Conservation (phyloP, 1,140 invertebrate genomes). For the Stegodyphus dumicola region DNA sequence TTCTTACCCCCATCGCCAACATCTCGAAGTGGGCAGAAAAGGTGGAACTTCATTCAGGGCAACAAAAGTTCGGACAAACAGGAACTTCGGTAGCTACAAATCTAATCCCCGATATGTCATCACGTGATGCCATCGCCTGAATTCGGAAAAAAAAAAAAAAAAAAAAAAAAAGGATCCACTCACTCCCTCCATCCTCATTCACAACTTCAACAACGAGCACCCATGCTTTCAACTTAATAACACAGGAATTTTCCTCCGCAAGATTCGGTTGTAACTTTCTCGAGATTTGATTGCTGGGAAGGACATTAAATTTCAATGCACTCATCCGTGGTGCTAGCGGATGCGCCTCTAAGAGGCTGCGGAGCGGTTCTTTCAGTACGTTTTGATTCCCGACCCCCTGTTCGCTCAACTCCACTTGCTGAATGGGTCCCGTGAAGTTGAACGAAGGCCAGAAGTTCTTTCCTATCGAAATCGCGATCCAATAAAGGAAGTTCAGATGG, state of each 20-base stretch:
- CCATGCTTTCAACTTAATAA: constrained; percentile 24
- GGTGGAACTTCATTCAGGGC: not conserved
- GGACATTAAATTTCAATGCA: constrained; percentile 34
- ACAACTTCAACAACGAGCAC: not conserved
- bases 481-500: too few species aligned
- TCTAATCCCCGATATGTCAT: constrained; percentile 7
- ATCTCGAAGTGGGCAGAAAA: not conserved
- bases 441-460: too few species aligned
- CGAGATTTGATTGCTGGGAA: constrained; percentile 23
- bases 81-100: not conserved
- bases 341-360: constrained; percentile 1
- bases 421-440: too few species aligned
- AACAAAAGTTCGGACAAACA: too few species aligned
- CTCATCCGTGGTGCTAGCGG: not conserved
- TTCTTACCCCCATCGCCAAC: not conserved
- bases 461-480: too few species aligned
- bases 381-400: not conserved
- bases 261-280: constrained; percentile 21
- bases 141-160: not conserved
- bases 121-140: not conserved
- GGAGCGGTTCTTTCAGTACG: not conserved
- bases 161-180: not conserved
- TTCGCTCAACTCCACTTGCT: not conserved
- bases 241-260: constrained; percentile 13
- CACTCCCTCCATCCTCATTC: not conserved